Percentiles rank a stretch among this genome's conserved stretches.
Evolutionary conservation across 2,888 invertebrate species (phyloP).

Genomic region (Drosophila lacicola): DNA sequence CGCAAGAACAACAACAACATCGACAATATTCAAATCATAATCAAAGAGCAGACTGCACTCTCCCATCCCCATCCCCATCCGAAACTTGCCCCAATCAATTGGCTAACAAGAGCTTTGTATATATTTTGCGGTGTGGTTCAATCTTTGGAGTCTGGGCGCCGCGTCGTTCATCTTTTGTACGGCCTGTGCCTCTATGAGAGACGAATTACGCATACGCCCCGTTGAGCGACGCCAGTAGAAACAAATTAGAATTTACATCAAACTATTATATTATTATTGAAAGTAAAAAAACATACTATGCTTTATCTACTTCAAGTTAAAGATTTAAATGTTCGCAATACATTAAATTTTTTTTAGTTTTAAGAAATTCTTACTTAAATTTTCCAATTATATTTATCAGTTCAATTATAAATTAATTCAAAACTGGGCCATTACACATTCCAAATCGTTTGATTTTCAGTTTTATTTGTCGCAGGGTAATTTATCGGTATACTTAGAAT

Average conservation of each 20-base stretch:
- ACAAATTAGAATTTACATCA: not conserved
- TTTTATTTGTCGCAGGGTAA: no score
- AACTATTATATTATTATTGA: no score
- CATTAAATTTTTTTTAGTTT: no score
- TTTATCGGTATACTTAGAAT: no score
- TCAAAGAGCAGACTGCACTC: conserved; percentile 4
- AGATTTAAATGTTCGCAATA: no score
- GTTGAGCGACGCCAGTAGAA: conserved; percentile 3
- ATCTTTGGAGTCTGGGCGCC: not conserved
- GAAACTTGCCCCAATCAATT: not conserved
- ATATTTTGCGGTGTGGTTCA: not conserved
- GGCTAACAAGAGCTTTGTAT: not conserved
- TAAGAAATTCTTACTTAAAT: not conserved
- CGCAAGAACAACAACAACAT: not conserved
- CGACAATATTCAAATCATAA: not conserved
- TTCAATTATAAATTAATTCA: not conserved
- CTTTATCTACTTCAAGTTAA: no score
- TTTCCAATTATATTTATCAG: not conserved
- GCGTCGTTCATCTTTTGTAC: conserved; percentile 27
- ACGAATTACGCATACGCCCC: conserved; percentile 42
- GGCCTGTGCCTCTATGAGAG: conserved; percentile 24
- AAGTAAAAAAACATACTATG: no score
- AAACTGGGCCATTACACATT: not conserved
- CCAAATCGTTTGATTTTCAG: not conserved
- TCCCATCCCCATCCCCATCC: not conserved